Base-by-base conservation (phyloP, 2,888 invertebrate genomes). In the Nomada flava region DNA sequence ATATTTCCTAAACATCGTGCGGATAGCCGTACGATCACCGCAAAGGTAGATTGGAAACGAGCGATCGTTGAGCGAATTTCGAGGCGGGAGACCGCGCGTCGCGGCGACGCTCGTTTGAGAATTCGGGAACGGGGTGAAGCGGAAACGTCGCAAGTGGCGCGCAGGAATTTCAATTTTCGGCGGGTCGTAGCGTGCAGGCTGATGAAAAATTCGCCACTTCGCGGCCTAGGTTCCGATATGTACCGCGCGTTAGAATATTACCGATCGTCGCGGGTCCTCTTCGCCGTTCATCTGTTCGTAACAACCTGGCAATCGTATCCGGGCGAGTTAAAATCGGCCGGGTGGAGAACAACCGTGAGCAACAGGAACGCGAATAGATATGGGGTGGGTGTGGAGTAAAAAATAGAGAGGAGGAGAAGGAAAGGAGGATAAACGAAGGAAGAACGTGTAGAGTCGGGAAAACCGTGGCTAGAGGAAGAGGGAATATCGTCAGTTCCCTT, bases 111-210 rank as follows among this genome's bases (percentile, higher is more conserved):
- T 76, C 76, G 79, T 29, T 36, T 29, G 69, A 81, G 81, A 65
- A 81, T 69, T 73, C 63, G 73, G 59, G 77, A 84, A 83, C 77
- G 80, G 75, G 83, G 83, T 81, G 80, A 84, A 84, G 80, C 80
- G 83, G 83, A 23, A 73, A 23, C n/a, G 26, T 29, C 73, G 82
- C 63, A 64, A 83, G 83, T 80, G 81, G 73, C 74, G 69, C 57
- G 60, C 70, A 72, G 86, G 86, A 86, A 87, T 87, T 87, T 87
- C 80, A 87, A 87, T 86, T 84, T 81, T 71, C 86, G 84, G 75
- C 81, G 85, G 78, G 70, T 47, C 18, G 72, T 36, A 23, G 53
- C 67, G 57, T 15, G 13, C 26, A 20, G 71, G 55, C 78, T 52
- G 78, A 75, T 80, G 82, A 79, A 83, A 87, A 83, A 83, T 79